A percentile compares a stretch with the other conserved stretches of the same genome.
phyloP scores from a whole-genome alignment of 1,140 invertebrate genomes.

The Phortica variegata region DNA sequence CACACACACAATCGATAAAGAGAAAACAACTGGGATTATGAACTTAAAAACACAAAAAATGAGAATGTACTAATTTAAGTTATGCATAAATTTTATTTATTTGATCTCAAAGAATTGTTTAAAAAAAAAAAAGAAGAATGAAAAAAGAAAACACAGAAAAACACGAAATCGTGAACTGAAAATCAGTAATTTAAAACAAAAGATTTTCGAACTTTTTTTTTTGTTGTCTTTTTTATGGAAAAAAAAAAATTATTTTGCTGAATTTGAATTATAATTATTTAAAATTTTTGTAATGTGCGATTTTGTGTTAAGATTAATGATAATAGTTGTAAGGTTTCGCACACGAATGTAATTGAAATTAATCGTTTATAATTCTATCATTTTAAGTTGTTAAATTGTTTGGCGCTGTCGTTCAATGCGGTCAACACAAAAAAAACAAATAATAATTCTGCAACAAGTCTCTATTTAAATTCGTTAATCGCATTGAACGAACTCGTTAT shows the following conservation, averaged over 20 bases:
- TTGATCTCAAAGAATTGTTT: slow-evolving; percentile 50
- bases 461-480: too few species aligned
- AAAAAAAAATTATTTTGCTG: slow-evolving; percentile 37
- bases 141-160: slow-evolving; percentile 7
- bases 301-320: slow-evolving; percentile 8
- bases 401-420: too few species aligned
- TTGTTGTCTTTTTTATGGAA: too few species aligned
- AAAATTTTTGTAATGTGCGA: slow-evolving; percentile 41
- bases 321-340: background rate
- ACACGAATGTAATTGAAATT: too few species aligned
- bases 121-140: slow-evolving; percentile 29
- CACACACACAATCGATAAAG: slow-evolving; percentile 7
- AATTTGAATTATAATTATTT: slow-evolving; percentile 51
- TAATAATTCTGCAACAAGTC: too few species aligned
- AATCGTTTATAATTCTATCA: too few species aligned
- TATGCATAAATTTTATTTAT: slow-evolving; percentile 5
- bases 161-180: slow-evolving; percentile 10
- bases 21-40: too few species aligned
- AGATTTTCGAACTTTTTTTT: too few species aligned
- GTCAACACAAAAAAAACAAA: too few species aligned
- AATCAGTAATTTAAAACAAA: slow-evolving; percentile 22
- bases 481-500: too few species aligned
- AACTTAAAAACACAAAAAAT: slow-evolving; percentile 29
- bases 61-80: slow-evolving; percentile 45
- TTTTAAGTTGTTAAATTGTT: too few species aligned